Evolutionary conservation across 1,140 invertebrate genomes (phyloP), one percentile per base, ranked within the genome.

Genomic region (Monochamus saltuarius): DNA sequence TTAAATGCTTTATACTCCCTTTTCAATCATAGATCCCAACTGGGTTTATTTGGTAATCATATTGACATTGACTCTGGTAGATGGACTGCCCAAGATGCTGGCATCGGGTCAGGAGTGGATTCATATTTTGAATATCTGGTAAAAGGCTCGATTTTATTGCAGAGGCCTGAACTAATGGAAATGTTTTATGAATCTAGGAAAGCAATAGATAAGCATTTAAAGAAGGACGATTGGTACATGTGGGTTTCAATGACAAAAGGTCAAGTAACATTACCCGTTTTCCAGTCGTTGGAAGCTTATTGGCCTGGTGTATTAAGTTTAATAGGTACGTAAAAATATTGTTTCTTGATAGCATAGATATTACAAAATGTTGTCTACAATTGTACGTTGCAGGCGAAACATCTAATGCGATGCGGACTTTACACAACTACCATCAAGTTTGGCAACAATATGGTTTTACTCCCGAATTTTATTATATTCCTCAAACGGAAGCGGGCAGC

Each of bases 41-140:
- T 99, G 62, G 94, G 93, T 9, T 79, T 99, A 8, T 85, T 97
- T 59, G 97, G 97, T 4, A 99, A 99, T 78, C 97, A 99, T 77
- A 91, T 99, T 35, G 95, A 99, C 78, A 90, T 98, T 4, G 81
- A 90, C 69, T 95, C 89, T 35, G 97, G 97, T 0, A 85, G 92
- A 50, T 99, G 97, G 97, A 98, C 95, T 10, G 97, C 96, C 3
- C 86, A 94, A 34, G 98, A 99, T 80, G 89, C 95, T 43, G 96
- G 76, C 39, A 88, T 89, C 58, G 90, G 93, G 1, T 94, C 94
- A 16, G 97, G 97, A 10, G 91, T 99, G 8, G 98, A 99, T 78
- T 99, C 97, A 0, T 99, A 97, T 74, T 99, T 95, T 82, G 98
- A 99, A 79, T 99, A 99, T 79, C 81, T 99, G 52, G 95, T 97